These are phyloP conservation scores for Arizona elegans DNA, from an alignment of 2,113 vertebrate species.

Conservation along the genomic window DNA sequence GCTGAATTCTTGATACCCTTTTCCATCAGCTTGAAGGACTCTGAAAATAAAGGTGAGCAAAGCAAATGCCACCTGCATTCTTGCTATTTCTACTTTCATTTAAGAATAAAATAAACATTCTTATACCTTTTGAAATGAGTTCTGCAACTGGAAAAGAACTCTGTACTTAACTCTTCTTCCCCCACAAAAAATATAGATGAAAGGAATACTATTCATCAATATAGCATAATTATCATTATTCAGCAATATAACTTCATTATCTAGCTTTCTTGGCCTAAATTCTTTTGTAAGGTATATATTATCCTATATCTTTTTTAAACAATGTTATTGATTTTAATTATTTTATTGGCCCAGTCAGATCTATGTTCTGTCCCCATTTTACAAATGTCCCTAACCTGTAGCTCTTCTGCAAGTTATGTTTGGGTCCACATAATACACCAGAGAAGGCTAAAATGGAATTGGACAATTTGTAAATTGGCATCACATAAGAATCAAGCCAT, in stretches of 20 bases:
- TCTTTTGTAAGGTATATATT: not conserved
- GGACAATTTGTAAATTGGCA: not conserved
- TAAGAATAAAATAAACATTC: conserved; percentile 63
- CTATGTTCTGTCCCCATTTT: not conserved
- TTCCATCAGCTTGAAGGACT: conserved; percentile 72
- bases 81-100: conserved; percentile 26
- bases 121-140: conserved; percentile 69
- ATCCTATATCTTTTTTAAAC: not conserved
- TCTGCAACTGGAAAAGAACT: conserved; percentile 47
- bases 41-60: conserved; percentile 71
- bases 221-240: not conserved
- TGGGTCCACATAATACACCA: not conserved
- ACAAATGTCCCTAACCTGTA: not conserved
- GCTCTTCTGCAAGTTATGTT: not conserved
- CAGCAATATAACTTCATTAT: not conserved
- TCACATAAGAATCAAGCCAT: not conserved
- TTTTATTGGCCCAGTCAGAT: not conserved
- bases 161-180: not conserved
- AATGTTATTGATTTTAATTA: not conserved
- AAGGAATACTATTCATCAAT: not conserved
- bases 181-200: not conserved
- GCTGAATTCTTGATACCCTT: conserved; percentile 59
- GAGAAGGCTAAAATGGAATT: not conserved
- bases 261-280: not conserved
- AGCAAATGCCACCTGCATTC: conserved; percentile 39